A percentile compares a stretch with the other conserved stretches of the same genome.
These are phyloP conservation scores for Zaprionus taronus DNA, from an alignment of 1,140 invertebrate genomes.

Conservation along the genomic window DNA sequence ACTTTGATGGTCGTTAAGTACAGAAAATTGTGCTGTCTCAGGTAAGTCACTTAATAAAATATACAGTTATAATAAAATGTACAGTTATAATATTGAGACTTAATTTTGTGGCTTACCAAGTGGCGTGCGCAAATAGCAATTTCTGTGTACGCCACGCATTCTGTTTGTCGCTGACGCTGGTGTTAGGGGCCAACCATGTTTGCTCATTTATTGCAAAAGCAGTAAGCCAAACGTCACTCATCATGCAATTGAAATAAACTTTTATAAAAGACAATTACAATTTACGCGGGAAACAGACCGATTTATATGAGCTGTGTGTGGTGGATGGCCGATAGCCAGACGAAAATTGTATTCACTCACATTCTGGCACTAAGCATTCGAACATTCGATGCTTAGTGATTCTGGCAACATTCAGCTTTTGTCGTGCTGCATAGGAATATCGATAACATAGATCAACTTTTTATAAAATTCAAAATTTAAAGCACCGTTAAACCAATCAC, in stretches of 20 bases:
- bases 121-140: conserved; percentile 46
- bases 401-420: conserved; percentile 18
- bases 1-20: conserved; percentile 42
- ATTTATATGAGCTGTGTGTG: not conserved
- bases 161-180: conserved; percentile 13
- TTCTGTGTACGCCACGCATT: conserved; percentile 61
- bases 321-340: conserved; percentile 20
- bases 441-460: conserved; percentile 15
- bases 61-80: not conserved
- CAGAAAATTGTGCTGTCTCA: not conserved
- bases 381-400: too few relatives aligned
- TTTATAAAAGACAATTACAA: not conserved
- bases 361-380: too few relatives aligned
- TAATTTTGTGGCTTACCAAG: conserved; percentile 21
- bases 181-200: conserved; percentile 16
- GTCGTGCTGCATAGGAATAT: not conserved
- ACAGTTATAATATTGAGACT: not conserved
- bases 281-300: conserved; percentile 13
- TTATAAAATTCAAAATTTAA: not conserved
- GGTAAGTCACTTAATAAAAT: conserved; percentile 8
- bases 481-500: not conserved
- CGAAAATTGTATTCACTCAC: not conserved
- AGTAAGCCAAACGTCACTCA: conserved; percentile 32
- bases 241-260: not conserved
- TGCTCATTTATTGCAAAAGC: conserved; percentile 38